Evolutionary conservation across 2,888 invertebrate species (phyloP), one percentile per base, ranked within the genome.

Genomic region (Drosophila tanythrix): DNA sequence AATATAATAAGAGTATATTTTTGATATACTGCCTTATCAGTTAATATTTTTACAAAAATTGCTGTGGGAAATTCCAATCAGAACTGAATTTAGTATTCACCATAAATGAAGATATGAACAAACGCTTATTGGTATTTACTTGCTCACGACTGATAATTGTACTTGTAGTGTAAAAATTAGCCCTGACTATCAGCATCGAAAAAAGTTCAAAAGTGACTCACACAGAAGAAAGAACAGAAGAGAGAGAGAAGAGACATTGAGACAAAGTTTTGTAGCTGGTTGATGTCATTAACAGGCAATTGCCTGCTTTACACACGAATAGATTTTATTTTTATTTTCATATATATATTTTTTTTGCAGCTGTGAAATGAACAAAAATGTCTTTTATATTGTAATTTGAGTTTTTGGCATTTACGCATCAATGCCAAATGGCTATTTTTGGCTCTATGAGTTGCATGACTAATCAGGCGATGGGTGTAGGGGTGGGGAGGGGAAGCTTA

Each of bases 361-460:
- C 62, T 65, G 68, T 68, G 64, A 68, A 74, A 56, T 67, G 56
- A 76, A 72, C 66, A 76, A 79, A 79, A 76, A 77, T 82, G 80
- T 76, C 62, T 83, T 61, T 82, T 86, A 79, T 82, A 82, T 71
- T 85, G 82, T 83, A 85, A 85, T 84, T 83, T 70, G 60, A 71
- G 70, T 63, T 76, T 81, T 83, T 67, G 72, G 55, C 79, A 68
- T 86, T 74, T 70, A 81, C 87, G 87, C 87, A 72, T 84, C 84
- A 85, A 81, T 85, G 85, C 79, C 84, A 77, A 46, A 40, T 67
- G n/a, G 66, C 74, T 84, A 85, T 84, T 85, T 85, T 71, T 29
- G 81, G 81, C 27, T 46, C 48, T 63, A 66, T 75, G 76, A 76
- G 65, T 80, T 60, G 61, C 60, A 51, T 78, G 75, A 80, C 76